Conservation (phyloP, 2,113 vertebrate species). For the Cyprinodon tularosa region DNA sequence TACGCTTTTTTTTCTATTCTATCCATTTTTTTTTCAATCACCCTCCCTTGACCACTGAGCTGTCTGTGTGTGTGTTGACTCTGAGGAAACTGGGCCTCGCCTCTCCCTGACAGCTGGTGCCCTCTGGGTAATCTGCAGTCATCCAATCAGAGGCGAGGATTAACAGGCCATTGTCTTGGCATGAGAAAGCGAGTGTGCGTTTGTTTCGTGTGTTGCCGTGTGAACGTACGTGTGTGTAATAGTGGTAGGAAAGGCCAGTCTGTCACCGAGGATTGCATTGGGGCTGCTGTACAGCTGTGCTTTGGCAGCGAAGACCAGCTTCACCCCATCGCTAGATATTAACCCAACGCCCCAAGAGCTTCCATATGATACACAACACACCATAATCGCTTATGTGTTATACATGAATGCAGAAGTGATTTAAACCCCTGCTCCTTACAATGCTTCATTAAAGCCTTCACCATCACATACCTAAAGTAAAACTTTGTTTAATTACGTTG, state of each 20-base stretch:
- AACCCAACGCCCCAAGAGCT: constrained; percentile 11
- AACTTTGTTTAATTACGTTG: too few relatives aligned
- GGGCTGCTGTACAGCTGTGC: constrained; percentile 42
- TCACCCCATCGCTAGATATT: constrained; percentile 15
- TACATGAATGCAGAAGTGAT: too few relatives aligned
- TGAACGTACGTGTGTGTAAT: constrained; percentile 14
- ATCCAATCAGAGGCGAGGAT: constrained; percentile 73
- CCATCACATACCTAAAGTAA: too few relatives aligned
- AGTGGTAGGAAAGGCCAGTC: constrained; percentile 46
- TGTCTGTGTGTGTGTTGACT: constrained; percentile 32
- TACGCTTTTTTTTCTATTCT: constrained; percentile 15
- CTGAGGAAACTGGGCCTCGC: constrained; percentile 70
- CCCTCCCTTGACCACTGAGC: neutral
- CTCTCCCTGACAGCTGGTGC: constrained; percentile 75
- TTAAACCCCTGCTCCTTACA: too few relatives aligned
- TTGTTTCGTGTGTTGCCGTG: constrained; percentile 26
- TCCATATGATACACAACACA: neutral
- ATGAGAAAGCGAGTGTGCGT: constrained; percentile 36
- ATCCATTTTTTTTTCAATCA: constrained; percentile 6
- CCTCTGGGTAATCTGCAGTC: constrained; percentile 75
- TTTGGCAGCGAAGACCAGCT: constrained; percentile 26
- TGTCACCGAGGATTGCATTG: constrained; percentile 49
- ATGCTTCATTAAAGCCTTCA: too few relatives aligned
- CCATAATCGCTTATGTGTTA: neutral
- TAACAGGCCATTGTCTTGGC: constrained; percentile 77